phyloP scores from a whole-genome alignment of 2,888 invertebrate species.

The Corythucha ciliata region DNA sequence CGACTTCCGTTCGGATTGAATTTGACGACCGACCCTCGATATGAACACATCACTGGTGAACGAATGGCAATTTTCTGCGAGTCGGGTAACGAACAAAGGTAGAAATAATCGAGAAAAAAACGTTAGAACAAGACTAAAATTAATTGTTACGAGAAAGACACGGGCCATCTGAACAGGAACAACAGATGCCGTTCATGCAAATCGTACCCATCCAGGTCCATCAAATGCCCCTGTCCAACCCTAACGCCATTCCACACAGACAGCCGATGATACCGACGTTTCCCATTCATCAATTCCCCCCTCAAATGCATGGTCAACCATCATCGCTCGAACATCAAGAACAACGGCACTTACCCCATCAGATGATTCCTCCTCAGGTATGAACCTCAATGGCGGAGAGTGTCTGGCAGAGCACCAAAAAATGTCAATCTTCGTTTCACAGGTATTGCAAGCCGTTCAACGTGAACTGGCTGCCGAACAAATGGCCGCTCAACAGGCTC shows the following conservation, averaged over 20 bases:
- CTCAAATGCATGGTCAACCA: too few species aligned
- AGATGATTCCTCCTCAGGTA: slow-evolving; percentile 10
- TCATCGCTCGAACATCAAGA: too few species aligned
- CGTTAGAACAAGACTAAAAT: too few species aligned
- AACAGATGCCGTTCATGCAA: slow-evolving; percentile 43
- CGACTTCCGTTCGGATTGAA: slow-evolving; percentile 57
- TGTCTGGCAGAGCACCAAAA: slow-evolving; percentile 16
- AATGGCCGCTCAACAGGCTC: slow-evolving; percentile 14
- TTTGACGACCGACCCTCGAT: slow-evolving; percentile 60
- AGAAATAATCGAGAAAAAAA: not conserved
- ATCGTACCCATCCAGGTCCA: slow-evolving; percentile 40
- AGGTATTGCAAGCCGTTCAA: slow-evolving; percentile 38
- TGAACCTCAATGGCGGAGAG: not conserved
- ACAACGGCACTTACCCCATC: slow-evolving; percentile 16
- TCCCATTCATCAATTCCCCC: slow-evolving; percentile 20
- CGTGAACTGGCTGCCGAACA: slow-evolving; percentile 31
- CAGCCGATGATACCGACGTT: slow-evolving; percentile 32
- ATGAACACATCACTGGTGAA: slow-evolving; percentile 68
- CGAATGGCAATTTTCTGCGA: slow-evolving; percentile 82
- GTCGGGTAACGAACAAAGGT: slow-evolving; percentile 55
- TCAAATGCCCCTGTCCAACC: slow-evolving; percentile 34
- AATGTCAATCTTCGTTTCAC: slow-evolving; percentile 31
- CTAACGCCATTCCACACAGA: slow-evolving; percentile 33
- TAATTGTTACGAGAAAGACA: too few species aligned
- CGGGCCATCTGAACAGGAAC: slow-evolving; percentile 47